Evolutionary conservation across 2,888 invertebrate species (phyloP).

Genomic region (Hemicrepidius hirtus): DNA sequence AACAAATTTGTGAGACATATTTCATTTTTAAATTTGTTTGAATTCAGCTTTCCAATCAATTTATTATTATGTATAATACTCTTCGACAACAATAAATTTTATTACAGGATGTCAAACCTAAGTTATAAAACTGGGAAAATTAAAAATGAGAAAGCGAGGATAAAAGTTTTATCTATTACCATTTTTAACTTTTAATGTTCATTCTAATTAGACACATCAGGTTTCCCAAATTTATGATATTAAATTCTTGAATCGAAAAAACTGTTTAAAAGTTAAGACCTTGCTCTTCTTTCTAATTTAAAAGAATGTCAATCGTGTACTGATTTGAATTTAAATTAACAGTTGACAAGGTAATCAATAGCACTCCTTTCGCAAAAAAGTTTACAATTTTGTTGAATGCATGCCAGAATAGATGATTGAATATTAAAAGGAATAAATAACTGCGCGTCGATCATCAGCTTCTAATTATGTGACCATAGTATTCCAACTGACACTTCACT

Average conservation of each 20-base stretch:
- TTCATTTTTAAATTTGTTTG: too few species aligned
- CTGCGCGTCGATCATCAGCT: too few species aligned
- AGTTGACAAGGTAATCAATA: not conserved
- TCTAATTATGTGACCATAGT: too few species aligned
- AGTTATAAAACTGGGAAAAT: not conserved
- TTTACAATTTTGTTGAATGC: not conserved
- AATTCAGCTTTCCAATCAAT: too few species aligned
- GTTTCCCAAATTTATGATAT: not conserved
- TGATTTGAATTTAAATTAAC: constrained; percentile 13
- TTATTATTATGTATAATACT: not conserved
- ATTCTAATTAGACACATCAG: not conserved
- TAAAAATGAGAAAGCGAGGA: not conserved
- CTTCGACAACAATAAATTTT: not conserved
- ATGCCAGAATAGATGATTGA: not conserved
- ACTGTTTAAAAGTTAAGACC: not conserved
- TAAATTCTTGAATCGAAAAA: not conserved
- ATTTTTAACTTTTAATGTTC: not conserved
- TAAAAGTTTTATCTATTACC: not conserved
- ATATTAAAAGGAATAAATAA: too few species aligned
- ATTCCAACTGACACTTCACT: too few species aligned
- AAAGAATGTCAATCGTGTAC: not conserved
- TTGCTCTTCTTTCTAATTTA: constrained; percentile 4
- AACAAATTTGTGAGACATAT: too few species aligned
- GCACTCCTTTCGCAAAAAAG: not conserved
- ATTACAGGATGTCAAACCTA: constrained; percentile 9